Evolutionary conservation across 1,140 invertebrate species (phyloP), one percentile per base, ranked within the genome.

Genomic region (Atta texana): DNA sequence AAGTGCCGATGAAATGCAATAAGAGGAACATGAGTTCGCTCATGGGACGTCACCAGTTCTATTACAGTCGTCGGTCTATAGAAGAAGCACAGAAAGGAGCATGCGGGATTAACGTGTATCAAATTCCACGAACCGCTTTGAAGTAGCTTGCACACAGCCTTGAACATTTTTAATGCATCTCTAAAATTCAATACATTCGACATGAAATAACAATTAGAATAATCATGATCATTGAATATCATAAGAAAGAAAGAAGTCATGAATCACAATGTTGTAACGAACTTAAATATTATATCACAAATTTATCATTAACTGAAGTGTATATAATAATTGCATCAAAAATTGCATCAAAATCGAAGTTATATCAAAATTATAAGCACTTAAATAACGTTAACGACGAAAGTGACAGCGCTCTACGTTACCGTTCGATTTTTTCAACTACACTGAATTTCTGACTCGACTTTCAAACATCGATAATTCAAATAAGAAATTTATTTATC

Each of bases 361-460:
- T 44, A 24, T 8, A 28, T 28, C 5, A 12, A 57, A 39, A 24
- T 80, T 55, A 66, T 18, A 53, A 53, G 28, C 10, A 80, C 28
- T 69, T 80, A n/a, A 21, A 24, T 34, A 3, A 55, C 14, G 5
- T 64, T n/a, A 64, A 64, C 49, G n/a, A 6, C 3, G 3, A 31
- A 31, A 31, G 3, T 31, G 31, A 31, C 31, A 10, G 8, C 39
- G 8, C 8, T 44, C 39, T 44, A 3, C 39, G 8, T 39, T 39
- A 39, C 39, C n/a, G 31, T 53, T 24, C 71, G 57, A 39, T 39
- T 49, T 69, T 87, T 28, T 18, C 81, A 49, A 49, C 34, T 68
- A 39, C 21, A 89, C 88, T 89, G 87, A 72, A 57, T 68, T 74
- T 28, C 18, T 10, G 53, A 86, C 63, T 82, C 63, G 14, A 77